Conservation (phyloP, 1,140 invertebrate species). For the Anastrepha obliqua region DNA sequence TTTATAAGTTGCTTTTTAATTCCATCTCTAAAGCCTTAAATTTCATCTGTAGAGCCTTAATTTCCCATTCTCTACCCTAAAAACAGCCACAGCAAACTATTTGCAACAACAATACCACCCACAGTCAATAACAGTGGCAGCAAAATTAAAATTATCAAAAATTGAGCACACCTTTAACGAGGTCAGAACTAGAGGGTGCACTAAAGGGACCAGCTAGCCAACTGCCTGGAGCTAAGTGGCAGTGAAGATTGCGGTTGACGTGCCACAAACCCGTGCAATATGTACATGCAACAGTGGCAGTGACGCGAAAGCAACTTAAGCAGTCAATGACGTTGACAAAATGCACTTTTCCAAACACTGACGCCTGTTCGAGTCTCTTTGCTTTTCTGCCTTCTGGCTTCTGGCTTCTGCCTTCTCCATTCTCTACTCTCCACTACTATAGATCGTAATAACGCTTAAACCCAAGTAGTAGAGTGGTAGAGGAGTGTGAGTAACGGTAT, state of each 20-base stretch:
- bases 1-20: too few relatives aligned
- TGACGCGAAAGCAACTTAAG: slow-evolving; percentile 12
- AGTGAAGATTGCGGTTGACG: not conserved
- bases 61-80: too few relatives aligned
- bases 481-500: not conserved
- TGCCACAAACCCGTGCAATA: not conserved
- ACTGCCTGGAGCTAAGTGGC: not conserved
- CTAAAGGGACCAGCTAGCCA: not conserved
- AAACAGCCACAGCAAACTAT: too few relatives aligned
- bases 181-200: not conserved
- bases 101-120: too few relatives aligned
- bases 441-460: not conserved
- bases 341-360: slow-evolving; percentile 36
- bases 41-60: too few relatives aligned
- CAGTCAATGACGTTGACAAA: slow-evolving; percentile 44
- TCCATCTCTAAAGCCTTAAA: too few relatives aligned
- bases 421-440: not conserved
- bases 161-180: not conserved
- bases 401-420: too few relatives aligned
- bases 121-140: not conserved
- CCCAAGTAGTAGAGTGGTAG: not conserved
- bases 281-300: not conserved
- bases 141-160: not conserved
- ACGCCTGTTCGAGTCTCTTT: not conserved
- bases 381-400: not conserved